Percentiles rank a stretch among this genome's conserved stretches.
phyloP scores from a whole-genome alignment of 92 coral and sea anemone species.

The Metridium senile region DNA sequence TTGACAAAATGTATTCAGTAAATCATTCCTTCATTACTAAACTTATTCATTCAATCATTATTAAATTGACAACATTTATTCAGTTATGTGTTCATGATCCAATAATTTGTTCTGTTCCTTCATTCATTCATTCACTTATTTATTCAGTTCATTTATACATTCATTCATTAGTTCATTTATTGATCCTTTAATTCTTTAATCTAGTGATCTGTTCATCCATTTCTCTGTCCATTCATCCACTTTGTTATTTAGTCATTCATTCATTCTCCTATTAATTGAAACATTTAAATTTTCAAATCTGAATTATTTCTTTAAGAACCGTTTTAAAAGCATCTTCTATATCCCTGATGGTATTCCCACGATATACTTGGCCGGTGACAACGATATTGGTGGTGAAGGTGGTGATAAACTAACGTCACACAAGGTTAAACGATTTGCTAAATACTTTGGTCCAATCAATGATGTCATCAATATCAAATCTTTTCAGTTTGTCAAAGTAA shows the following conservation, averaged over 20 bases:
- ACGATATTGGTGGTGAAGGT: conserved; percentile 91
- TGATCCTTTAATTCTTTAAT: background rate
- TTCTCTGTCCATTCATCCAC: background rate
- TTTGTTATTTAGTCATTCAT: background rate
- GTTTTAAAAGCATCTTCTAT: conserved; percentile 70
- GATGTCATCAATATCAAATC: conserved; percentile 67
- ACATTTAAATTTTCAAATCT: background rate
- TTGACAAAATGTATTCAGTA: too few species aligned
- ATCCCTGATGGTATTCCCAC: conserved; percentile 39
- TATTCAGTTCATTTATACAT: background rate
- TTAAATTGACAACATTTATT: too few species aligned
- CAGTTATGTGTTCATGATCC: background rate
- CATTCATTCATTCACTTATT: background rate
- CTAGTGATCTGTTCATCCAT: background rate
- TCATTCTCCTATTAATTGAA: background rate
- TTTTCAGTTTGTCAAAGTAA: conserved; percentile 86
- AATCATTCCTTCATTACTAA: background rate
- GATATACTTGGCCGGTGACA: conserved; percentile 87
- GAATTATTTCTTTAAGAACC: conserved; percentile 40
- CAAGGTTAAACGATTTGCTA: conserved; percentile 49
- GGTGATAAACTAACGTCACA: conserved; percentile 45
- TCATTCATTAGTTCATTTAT: background rate
- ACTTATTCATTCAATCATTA: background rate
- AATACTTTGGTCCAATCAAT: conserved; percentile 81
- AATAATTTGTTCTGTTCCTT: background rate